Conservation (phyloP, 2,113 vertebrate genomes). For the Mugil cephalus region DNA sequence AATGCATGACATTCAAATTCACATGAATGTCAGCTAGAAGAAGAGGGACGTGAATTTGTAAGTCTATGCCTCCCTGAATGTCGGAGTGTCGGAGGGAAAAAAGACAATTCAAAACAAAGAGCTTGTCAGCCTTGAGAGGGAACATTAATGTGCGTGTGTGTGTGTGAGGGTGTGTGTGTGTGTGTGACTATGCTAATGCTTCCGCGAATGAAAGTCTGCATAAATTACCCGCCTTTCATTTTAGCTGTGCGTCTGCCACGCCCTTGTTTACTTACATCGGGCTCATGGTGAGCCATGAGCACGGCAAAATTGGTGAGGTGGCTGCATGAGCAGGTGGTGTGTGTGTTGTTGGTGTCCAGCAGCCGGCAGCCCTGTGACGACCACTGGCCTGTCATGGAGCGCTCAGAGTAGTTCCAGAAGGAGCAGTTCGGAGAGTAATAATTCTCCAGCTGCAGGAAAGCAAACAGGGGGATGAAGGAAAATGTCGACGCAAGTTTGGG, state of each 20-base stretch:
- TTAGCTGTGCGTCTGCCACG: conserved; percentile 35
- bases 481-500: background rate
- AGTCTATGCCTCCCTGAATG: conserved; percentile 69
- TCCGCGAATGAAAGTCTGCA: conserved; percentile 51
- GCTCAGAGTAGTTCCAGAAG: conserved; percentile 97
- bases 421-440: conserved; percentile 95
- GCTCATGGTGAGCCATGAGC: conserved; percentile 92
- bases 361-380: conserved; percentile 93
- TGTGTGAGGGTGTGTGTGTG: conserved; percentile 60
- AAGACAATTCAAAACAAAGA: conserved; percentile 77
- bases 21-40: conserved; percentile 79
- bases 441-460: conserved; percentile 86
- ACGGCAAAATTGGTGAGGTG: conserved; percentile 97
- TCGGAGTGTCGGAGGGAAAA: conserved; percentile 64
- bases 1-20: conserved; percentile 80
- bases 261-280: conserved; percentile 82
- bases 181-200: conserved; percentile 58
- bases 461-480: background rate
- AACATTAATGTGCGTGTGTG: conserved; percentile 71
- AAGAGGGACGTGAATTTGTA: conserved; percentile 78
- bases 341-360: conserved; percentile 91
- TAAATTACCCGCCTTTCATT: conserved; percentile 65
- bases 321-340: conserved; percentile 95
- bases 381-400: conserved; percentile 95
- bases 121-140: conserved; percentile 72